Evolutionary conservation across 2,888 invertebrate species (phyloP).

Genomic region (Lordiphosa fenestrarum): DNA sequence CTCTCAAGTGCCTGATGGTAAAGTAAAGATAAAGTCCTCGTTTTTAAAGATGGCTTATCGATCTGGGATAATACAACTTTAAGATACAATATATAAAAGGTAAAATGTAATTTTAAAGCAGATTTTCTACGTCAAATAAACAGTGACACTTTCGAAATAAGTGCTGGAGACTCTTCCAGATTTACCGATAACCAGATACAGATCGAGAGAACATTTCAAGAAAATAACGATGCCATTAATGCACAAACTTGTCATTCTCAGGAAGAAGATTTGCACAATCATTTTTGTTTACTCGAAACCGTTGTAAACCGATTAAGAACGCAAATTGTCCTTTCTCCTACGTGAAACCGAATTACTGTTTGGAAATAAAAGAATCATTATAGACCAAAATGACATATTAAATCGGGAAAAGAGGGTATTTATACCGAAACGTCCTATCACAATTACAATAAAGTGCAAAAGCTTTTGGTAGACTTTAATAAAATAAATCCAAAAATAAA

Average conservation of each 20-base stretch:
- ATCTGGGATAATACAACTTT: conserved; percentile 2
- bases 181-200: neutral
- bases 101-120: neutral
- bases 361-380: no score
- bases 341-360: neutral
- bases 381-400: no score
- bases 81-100: conserved; percentile 6
- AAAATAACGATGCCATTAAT: neutral
- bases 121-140: conserved; percentile 1
- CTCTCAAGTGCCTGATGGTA: conserved; percentile 2
- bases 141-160: neutral
- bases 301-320: neutral
- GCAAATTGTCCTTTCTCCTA: neutral
- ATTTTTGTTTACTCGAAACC: neutral
- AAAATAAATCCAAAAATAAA: no score
- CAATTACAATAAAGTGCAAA: no score
- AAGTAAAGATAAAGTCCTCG: conserved; percentile 2
- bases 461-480: no score
- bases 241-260: neutral
- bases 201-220: neutral
- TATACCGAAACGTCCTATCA: no score
- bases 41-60: neutral
- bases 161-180: no score
- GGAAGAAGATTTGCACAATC: neutral
- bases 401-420: no score